Conservation (phyloP, 2,113 vertebrate species). For the Pluvialis apricaria region DNA sequence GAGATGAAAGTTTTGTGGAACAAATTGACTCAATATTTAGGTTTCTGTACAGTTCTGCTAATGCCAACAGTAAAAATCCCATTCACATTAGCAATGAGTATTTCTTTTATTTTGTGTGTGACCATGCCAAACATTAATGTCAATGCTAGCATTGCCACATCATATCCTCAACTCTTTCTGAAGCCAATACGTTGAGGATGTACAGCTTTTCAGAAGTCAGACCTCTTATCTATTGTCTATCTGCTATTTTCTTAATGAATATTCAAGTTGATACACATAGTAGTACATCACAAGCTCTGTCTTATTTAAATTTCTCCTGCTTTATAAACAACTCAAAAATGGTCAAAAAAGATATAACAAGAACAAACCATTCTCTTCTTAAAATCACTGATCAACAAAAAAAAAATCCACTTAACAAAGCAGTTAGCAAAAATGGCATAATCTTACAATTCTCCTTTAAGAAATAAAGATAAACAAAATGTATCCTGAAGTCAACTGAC, state of each 20-base stretch:
- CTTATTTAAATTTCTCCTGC: neutral
- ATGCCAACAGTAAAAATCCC: neutral
- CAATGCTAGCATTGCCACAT: neutral
- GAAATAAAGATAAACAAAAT: constrained; percentile 1
- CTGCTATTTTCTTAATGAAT: neutral
- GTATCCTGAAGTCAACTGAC: neutral
- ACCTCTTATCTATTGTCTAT: neutral
- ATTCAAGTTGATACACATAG: neutral
- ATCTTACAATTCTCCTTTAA: neutral
- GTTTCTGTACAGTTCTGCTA: neutral
- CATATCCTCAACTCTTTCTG: neutral
- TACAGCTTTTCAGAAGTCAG: neutral
- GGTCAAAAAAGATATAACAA: neutral
- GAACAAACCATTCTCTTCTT: neutral
- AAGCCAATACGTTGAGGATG: neutral
- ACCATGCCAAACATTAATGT: neutral
- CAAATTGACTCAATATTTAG: neutral
- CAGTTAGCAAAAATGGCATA: neutral
- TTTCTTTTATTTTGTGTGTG: neutral
- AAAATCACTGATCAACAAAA: neutral
- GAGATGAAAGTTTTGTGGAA: neutral
- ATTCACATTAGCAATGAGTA: neutral
- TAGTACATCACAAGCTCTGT: neutral
- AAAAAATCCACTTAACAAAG: neutral
- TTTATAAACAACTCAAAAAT: neutral